These are phyloP conservation scores for Triops longicaudatus DNA, from an alignment of 1,140 invertebrate species.

Conservation along the genomic window DNA sequence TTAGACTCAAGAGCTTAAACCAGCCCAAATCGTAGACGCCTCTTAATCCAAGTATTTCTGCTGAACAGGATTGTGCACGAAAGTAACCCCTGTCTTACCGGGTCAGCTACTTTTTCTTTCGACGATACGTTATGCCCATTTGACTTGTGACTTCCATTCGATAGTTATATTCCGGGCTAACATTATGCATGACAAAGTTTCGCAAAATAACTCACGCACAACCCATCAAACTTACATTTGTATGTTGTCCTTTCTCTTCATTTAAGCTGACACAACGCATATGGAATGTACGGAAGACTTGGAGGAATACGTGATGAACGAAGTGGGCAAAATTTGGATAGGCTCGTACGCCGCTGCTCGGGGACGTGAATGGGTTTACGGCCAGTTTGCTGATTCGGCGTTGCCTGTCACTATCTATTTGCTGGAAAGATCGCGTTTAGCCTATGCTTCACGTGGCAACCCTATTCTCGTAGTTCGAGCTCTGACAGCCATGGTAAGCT, in stretches of 20 bases:
- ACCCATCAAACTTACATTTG: neutral
- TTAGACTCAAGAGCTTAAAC: no score
- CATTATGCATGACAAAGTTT: neutral
- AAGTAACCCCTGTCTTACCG: no score
- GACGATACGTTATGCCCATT: no score
- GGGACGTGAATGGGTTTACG: constrained; percentile 64
- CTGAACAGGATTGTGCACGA: no score
- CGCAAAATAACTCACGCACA: neutral
- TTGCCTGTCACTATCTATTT: constrained; percentile 55
- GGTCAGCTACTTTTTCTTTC: no score
- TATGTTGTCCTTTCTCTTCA: neutral
- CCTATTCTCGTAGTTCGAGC: constrained; percentile 58
- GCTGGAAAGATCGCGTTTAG: constrained; percentile 50
- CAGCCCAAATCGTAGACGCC: no score
- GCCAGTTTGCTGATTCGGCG: constrained; percentile 60
- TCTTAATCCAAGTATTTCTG: no score
- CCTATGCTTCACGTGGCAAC: constrained; percentile 57
- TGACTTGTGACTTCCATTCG: no score
- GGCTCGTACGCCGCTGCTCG: constrained; percentile 54
- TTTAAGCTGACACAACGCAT: constrained; percentile 52
- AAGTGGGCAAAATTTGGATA: constrained; percentile 66
- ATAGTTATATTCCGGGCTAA: no score
- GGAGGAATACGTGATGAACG: constrained; percentile 63
- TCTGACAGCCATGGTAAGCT: constrained; percentile 59
- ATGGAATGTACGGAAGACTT: constrained; percentile 44